These are phyloP conservation scores for Craterocephalus amniculus DNA, from an alignment of 2,797 vertebrate species.

Conservation along the genomic window DNA sequence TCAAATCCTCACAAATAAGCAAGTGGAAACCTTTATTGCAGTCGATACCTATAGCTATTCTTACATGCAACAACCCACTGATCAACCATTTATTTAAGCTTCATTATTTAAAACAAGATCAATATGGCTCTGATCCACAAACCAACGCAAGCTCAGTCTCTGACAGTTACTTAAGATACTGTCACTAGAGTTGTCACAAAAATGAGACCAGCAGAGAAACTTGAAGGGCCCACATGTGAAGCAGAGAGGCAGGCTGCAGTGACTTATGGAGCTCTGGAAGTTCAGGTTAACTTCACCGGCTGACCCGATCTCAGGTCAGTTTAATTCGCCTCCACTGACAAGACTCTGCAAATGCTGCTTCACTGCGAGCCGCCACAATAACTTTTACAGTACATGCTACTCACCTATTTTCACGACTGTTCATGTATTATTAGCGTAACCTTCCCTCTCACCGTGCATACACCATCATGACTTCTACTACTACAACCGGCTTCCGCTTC, in stretches of 20 bases:
- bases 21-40: neutral
- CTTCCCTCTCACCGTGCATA: conserved; percentile 75
- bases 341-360: neutral
- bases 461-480: conserved; percentile 75
- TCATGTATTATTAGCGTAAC: conserved; percentile 73
- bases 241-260: conserved; percentile 12
- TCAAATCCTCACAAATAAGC: neutral
- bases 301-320: neutral
- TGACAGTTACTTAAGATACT: neutral
- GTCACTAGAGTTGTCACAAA: neutral
- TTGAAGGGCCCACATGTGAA: conserved; percentile 67
- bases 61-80: neutral
- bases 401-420: conserved; percentile 67
- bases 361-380: neutral
- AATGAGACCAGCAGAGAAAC: conserved; percentile 19
- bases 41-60: neutral
- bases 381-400: conserved; percentile 44
- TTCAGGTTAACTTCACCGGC: conserved; percentile 45
- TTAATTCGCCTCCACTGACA: neutral
- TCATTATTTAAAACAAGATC: neutral
- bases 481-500: conserved; percentile 81
- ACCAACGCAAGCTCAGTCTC: neutral
- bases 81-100: neutral
- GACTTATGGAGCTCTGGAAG: conserved; percentile 39
- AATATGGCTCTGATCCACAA: neutral